These are phyloP conservation scores for Carapus acus DNA, from an alignment of 2,797 vertebrate species.

Conservation along the genomic window DNA sequence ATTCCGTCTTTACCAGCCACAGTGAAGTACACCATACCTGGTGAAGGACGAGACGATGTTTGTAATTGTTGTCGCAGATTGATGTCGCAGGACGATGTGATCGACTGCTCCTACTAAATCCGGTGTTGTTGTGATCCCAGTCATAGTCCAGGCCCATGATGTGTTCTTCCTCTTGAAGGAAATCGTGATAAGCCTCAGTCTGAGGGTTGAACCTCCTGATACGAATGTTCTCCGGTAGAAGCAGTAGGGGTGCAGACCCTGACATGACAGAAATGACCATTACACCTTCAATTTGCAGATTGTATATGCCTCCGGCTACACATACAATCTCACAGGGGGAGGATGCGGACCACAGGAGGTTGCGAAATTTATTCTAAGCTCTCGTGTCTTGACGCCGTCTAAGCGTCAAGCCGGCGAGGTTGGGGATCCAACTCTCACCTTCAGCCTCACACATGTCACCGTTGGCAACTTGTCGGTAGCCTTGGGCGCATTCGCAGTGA, in stretches of 20 bases:
- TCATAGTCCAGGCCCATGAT: conserved; percentile 88
- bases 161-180: conserved; percentile 80
- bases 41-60: conserved; percentile 2
- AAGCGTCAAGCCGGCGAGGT: too few relatives aligned
- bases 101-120: conserved; percentile 73
- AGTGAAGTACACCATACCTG: conserved; percentile 89
- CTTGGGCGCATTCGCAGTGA: conserved; percentile 82
- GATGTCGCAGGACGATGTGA: too few relatives aligned
- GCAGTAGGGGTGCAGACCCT: conserved; percentile 81
- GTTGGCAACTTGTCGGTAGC: conserved; percentile 79
- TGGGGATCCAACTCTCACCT: conserved; percentile 65
- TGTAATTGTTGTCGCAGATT: too few relatives aligned
- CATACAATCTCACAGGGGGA: too few relatives aligned
- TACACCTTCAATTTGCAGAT: background rate
- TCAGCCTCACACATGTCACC: conserved; percentile 81
- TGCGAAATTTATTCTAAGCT: too few relatives aligned
- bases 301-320: too few relatives aligned
- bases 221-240: conserved; percentile 84
- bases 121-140: conserved; percentile 85
- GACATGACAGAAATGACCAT: conserved; percentile 4
- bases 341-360: too few relatives aligned
- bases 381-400: too few relatives aligned
- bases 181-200: conserved; percentile 81
- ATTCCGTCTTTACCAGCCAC: conserved; percentile 72
- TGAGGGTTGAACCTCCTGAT: conserved; percentile 87